Evolutionary conservation across 1,140 invertebrate genomes (phyloP).

Genomic region (Zaprionus inermis): DNA sequence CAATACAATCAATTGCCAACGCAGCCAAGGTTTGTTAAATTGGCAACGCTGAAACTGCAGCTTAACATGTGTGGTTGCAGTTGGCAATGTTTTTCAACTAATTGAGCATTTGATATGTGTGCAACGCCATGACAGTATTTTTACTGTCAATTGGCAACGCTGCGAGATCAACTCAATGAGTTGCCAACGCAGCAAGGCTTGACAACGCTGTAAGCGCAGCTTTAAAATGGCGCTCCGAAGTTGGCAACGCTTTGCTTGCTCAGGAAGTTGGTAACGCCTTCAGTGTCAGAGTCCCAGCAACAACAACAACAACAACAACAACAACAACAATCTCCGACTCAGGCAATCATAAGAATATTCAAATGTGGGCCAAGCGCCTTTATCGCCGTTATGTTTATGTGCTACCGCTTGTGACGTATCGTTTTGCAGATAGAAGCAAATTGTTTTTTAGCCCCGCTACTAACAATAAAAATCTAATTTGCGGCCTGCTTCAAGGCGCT

Average conservation of each 20-base stretch:
- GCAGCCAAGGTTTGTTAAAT: no score
- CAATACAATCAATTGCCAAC: no score
- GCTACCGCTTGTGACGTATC: conserved; percentile 68
- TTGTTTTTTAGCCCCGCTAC: conserved; percentile 60
- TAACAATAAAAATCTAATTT: conserved; percentile 59
- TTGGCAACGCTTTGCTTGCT: no score
- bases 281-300: neutral
- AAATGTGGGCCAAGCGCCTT: conserved; percentile 21
- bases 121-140: neutral
- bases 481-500: conserved; percentile 41
- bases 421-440: conserved; percentile 76
- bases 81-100: no score
- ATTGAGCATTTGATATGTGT: no score
- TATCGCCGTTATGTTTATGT: conserved; percentile 36
- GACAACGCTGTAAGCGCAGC: neutral
- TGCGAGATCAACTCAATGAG: neutral
- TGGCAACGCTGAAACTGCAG: no score
- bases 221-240: neutral
- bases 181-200: neutral
- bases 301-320: no score
- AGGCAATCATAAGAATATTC: conserved; percentile 6
- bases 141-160: neutral
- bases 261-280: conserved; percentile 2
- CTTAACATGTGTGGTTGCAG: no score
- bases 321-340: neutral